Evolutionary conservation across 2,888 invertebrate species (phyloP).

Genomic region (Pyrochroa serraticornis): DNA sequence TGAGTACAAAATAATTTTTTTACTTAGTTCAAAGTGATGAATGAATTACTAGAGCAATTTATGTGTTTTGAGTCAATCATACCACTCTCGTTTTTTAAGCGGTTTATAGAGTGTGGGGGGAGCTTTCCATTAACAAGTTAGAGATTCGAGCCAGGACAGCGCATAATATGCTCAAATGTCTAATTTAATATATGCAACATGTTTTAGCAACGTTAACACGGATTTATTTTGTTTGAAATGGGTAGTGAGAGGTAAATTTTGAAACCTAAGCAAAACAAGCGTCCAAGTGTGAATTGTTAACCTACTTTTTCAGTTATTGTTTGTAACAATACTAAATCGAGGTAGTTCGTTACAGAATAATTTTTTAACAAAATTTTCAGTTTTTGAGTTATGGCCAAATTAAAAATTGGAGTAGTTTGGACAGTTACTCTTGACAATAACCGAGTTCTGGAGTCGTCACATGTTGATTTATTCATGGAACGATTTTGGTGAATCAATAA

Average conservation of each 20-base stretch:
- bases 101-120: background rate
- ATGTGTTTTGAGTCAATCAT: constrained; percentile 5
- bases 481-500: too few relatives aligned
- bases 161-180: constrained; percentile 10
- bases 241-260: background rate
- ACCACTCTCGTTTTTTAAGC: constrained; percentile 4
- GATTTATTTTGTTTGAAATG: constrained; percentile 13
- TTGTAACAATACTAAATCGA: too few relatives aligned
- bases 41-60: constrained; percentile 12
- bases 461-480: too few relatives aligned
- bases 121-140: constrained; percentile 14
- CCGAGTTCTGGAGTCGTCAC: too few relatives aligned
- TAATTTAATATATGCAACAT: constrained; percentile 14
- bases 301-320: too few relatives aligned
- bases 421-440: too few relatives aligned
- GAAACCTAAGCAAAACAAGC: background rate
- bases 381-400: too few relatives aligned
- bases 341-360: too few relatives aligned
- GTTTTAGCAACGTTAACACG: constrained; percentile 12
- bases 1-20: background rate
- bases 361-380: too few relatives aligned
- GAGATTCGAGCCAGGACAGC: background rate
- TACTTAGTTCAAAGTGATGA: constrained; percentile 13
- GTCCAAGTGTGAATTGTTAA: too few relatives aligned
- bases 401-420: too few relatives aligned